Conservation (phyloP, 1,140 invertebrate genomes). For the Drosophila ercepeae region DNA sequence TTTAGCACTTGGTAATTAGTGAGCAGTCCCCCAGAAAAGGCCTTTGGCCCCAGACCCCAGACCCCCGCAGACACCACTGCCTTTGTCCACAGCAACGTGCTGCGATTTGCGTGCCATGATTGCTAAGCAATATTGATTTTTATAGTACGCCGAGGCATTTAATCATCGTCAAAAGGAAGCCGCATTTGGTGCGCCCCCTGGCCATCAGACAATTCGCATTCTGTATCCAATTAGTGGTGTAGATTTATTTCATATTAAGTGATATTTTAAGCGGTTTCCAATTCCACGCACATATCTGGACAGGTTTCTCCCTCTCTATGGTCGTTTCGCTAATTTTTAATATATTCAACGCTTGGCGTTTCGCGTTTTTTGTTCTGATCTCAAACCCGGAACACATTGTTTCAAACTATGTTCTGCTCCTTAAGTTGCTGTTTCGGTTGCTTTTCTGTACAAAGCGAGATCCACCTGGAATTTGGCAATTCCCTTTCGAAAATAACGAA, state of each 20-base stretch:
- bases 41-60: neutral
- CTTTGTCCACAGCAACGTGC: conserved; percentile 47
- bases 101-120: conserved; percentile 69
- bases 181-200: conserved; percentile 4
- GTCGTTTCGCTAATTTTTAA: conserved; percentile 25
- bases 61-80: neutral
- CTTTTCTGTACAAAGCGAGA: neutral
- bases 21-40: conserved; percentile 9
- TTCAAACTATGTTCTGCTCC: conserved; percentile 2
- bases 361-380: conserved; percentile 1
- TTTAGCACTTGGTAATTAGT: conserved; percentile 70
- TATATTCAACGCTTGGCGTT: conserved; percentile 33
- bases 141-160: conserved; percentile 49
- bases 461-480: neutral
- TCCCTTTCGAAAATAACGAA: too few species aligned
- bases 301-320: neutral
- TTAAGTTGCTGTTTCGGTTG: neutral
- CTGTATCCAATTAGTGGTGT: conserved; percentile 62
- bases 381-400: conserved; percentile 40
- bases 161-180: conserved; percentile 51
- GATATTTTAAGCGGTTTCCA: conserved; percentile 36
- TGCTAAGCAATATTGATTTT: conserved; percentile 72
- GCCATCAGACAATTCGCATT: conserved; percentile 29
- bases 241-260: conserved; percentile 33
- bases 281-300: conserved; percentile 46